A percentile compares a stretch with the other conserved stretches of the same genome.
Evolutionary conservation across 2,888 invertebrate species (phyloP).

Genomic region (Allacma fusca): DNA sequence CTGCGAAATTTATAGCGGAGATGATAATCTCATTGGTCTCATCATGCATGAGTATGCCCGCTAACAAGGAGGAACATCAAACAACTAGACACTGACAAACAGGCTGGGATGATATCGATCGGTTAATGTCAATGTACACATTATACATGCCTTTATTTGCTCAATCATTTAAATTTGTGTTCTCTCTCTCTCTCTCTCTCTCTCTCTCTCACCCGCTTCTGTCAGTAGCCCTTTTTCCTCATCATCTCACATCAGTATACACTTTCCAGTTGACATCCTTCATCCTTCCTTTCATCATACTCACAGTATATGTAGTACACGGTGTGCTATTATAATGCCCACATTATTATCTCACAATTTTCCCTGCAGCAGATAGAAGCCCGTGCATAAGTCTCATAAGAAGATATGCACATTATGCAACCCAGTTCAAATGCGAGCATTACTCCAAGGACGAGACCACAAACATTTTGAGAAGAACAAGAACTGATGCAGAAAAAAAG

Average conservation of each 20-base stretch:
- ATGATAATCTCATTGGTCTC: conserved; percentile 29
- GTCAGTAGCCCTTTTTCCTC: conserved; percentile 25
- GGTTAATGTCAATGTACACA: conserved; percentile 38
- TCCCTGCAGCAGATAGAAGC: no score
- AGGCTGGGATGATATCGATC: conserved; percentile 19
- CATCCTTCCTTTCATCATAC: neutral
- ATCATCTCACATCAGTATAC: conserved; percentile 17
- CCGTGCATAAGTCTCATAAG: no score
- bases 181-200: neutral
- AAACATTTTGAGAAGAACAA: no score
- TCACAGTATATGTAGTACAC: no score
- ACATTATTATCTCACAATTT: neutral
- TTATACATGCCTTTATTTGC: conserved; percentile 35
- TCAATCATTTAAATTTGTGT: conserved; percentile 42
- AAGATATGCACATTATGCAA: no score
- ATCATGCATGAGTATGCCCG: conserved; percentile 22
- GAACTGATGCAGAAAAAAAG: no score
- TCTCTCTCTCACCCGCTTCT: no score
- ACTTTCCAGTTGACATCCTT: conserved; percentile 32
- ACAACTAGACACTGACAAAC: neutral
- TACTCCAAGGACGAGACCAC: no score
- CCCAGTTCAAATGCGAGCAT: no score
- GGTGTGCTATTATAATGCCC: no score
- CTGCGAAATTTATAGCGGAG: neutral
- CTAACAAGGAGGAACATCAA: conserved; percentile 19